Base-by-base conservation (phyloP, 2,797 vertebrate genomes). In the Chaetophractus vellerosus region DNA sequence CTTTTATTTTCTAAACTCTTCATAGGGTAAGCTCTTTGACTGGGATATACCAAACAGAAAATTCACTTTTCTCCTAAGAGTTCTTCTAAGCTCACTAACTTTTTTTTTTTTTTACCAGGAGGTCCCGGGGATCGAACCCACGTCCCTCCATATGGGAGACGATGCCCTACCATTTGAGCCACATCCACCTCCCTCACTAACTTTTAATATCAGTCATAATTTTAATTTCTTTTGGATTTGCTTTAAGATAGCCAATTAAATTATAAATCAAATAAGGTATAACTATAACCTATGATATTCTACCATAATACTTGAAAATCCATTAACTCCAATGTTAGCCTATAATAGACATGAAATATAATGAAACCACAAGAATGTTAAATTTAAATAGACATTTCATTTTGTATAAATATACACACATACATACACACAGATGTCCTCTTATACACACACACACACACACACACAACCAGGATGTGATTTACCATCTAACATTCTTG, bases 221-320 rank as follows among this genome's bases (percentile, higher is more conserved):
- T 48, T 92, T 72, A 85, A 90, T 75, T 87, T 92, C 64, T 90
- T 86, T 85, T 72, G 63, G 19, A 48, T 78, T 75, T 84, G 57
- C 81, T 92, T 94, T 45, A 81, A 91, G 50, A 68, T 68, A 72
- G 7, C 45, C 14, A 66, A 38, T 38, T 93, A 75, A 79, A 45
- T 95, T 84, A 93, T 78, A 55, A 95, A 82, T 79, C 74, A 88
- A 76, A 15, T 41, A 87, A 72, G 6, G 57, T 94, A 6, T 55
- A 91, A 82, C 11, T 63, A 12, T 81, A 52, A 81, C 45, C 26
- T 59, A 68, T 61, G 61, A 18, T 79, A 72, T 68, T 87, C 19
- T 52, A 38, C 19, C 31, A 38, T 75, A 91, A 63, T 59, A 69
- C 3, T 59, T 87, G 45, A 85, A 90, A 95, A 55, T 57, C 6